phyloP scores from a whole-genome alignment of 2,888 invertebrate species.

The Cantharis flavilabris region DNA sequence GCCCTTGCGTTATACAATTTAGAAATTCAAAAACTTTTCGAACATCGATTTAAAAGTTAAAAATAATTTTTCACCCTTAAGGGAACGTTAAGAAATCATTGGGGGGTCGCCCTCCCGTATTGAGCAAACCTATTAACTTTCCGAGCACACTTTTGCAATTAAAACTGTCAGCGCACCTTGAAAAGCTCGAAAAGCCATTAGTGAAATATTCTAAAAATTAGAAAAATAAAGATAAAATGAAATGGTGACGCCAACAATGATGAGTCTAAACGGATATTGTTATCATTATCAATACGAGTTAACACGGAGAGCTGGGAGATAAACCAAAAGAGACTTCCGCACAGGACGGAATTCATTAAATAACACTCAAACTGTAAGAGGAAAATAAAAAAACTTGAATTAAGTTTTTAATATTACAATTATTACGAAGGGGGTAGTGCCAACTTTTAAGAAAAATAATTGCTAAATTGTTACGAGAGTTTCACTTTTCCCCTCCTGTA shows the following conservation, averaged over 20 bases:
- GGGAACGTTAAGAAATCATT: not conserved
- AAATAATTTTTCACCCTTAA: not conserved
- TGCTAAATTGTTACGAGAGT: not conserved
- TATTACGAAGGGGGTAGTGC: not conserved
- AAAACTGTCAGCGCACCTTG: not conserved
- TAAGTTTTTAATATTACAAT: not conserved
- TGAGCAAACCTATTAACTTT: not conserved
- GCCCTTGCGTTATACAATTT: not conserved
- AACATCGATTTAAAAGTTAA: not conserved
- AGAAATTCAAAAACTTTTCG: not conserved
- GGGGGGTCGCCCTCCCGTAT: not conserved
- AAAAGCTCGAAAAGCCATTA: not conserved
- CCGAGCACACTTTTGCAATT: not conserved
- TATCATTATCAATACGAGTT: slow-evolving; percentile 6
- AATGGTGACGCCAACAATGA: slow-evolving; percentile 3
- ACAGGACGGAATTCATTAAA: slow-evolving; percentile 3
- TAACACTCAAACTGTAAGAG: not conserved
- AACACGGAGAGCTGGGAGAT: slow-evolving; percentile 5
- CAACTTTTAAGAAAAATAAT: not conserved
- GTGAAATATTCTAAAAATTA: not conserved
- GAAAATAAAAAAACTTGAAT: not conserved
- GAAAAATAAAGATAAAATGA: slow-evolving; percentile 1
- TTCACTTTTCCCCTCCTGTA: not conserved
- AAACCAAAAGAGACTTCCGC: slow-evolving; percentile 4
- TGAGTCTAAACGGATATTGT: slow-evolving; percentile 6